These are phyloP conservation scores for Amphipoea oculea DNA, from an alignment of 2,888 invertebrate species.

Conservation along the genomic window DNA sequence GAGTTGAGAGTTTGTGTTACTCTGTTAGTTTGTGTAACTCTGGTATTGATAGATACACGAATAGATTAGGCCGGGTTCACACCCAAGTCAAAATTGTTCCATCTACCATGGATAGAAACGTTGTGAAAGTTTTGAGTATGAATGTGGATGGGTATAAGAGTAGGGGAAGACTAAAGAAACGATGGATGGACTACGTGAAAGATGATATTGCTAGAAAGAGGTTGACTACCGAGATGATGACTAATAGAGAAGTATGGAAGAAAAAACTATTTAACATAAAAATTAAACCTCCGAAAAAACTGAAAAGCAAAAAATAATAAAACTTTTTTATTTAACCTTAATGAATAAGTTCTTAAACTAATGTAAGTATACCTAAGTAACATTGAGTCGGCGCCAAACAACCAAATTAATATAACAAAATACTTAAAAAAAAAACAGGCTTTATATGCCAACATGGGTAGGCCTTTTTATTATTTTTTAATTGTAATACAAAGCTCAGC, in stretches of 20 bases:
- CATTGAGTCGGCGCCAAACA: no score
- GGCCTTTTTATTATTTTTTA: no score
- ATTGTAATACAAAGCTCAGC: no score
- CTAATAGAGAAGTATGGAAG: not conserved
- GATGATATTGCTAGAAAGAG: not conserved
- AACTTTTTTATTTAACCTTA: no score
- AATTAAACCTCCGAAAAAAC: no score
- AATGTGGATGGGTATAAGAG: not conserved
- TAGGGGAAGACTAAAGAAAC: not conserved
- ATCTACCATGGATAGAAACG: not conserved
- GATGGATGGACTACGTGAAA: not conserved
- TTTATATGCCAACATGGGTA: no score
- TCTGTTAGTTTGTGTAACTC: slow-evolving; percentile 15
- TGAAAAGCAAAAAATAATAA: no score
- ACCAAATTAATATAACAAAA: no score
- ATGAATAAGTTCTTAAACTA: no score
- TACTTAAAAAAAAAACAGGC: no score
- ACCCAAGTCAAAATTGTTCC: not conserved
- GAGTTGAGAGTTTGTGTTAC: slow-evolving; percentile 20
- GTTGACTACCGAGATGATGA: not conserved
- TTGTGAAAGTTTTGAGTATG: not conserved
- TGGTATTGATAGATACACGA: slow-evolving; percentile 35
- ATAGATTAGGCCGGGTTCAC: not conserved
- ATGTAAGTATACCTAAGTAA: no score
- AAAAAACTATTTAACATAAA: no score